Evolutionary conservation across 2,797 vertebrate species (phyloP).

Genomic region (Microctenopoma lineatum): DNA sequence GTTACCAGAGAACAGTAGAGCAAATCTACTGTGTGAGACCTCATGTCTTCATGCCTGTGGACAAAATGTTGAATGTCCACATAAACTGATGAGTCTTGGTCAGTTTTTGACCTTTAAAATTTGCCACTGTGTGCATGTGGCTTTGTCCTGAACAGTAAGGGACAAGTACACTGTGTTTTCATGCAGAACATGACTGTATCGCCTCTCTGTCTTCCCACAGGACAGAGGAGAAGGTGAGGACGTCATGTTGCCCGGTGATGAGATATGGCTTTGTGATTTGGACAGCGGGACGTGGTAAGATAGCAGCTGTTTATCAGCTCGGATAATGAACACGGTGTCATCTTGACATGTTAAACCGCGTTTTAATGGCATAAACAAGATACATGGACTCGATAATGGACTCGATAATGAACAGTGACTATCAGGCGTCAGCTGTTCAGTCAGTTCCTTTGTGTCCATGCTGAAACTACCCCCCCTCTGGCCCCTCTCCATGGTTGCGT

Average conservation of each 20-base stretch:
- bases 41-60: no score
- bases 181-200: neutral
- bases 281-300: constrained; percentile 91
- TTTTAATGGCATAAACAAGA: neutral
- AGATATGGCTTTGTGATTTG: constrained; percentile 94
- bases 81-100: no score
- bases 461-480: no score
- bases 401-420: neutral
- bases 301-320: constrained; percentile 14
- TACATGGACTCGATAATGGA: neutral
- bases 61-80: no score
- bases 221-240: constrained; percentile 87
- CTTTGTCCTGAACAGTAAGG: no score
- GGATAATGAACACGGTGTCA: constrained; percentile 11
- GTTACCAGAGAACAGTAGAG: no score
- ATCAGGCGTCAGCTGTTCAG: no score
- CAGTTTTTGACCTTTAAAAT: no score
- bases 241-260: constrained; percentile 88
- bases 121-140: no score
- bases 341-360: constrained; percentile 22
- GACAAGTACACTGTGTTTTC: no score
- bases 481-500: neutral
- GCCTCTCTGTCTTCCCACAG: constrained; percentile 72
- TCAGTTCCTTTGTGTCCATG: no score
- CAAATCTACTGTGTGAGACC: no score